Evolutionary conservation across 2,113 vertebrate species (phyloP).

Genomic region (Odobenus rosmarus): DNA sequence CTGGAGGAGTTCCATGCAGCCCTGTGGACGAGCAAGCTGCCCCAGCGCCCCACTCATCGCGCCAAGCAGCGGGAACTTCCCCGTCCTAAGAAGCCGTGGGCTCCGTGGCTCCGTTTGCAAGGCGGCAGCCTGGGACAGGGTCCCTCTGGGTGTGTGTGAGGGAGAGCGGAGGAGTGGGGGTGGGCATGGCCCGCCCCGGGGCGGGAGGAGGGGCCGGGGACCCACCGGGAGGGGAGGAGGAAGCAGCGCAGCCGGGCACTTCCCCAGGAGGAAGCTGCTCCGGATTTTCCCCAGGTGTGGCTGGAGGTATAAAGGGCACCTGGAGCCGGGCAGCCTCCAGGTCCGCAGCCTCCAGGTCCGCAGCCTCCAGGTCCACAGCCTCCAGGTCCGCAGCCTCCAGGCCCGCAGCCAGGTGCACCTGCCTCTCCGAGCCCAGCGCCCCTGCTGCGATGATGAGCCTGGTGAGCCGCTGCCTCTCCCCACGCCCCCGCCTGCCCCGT

Average conservation of each 20-base stretch:
- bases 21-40: fast-evolving
- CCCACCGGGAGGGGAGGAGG: background rate
- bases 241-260: background rate
- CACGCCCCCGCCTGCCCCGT: fast-evolving
- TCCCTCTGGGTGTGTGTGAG: background rate
- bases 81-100: background rate
- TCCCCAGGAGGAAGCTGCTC: conserved; percentile 53
- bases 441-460: conserved; percentile 25
- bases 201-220: background rate
- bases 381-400: background rate
- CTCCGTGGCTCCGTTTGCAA: background rate
- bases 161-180: background rate
- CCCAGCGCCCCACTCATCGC: background rate
- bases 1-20: background rate
- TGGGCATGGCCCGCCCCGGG: background rate
- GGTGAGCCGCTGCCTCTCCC: conserved; percentile 9
- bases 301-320: conserved; percentile 53
- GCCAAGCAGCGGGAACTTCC: background rate
- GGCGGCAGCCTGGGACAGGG: background rate
- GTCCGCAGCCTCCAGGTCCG: background rate
- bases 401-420: background rate
- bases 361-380: too few species aligned
- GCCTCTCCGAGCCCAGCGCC: background rate
- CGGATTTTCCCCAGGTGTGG: conserved; percentile 74
- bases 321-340: background rate